A percentile compares a stretch with the other conserved stretches of the same genome.
Evolutionary conservation across 1,140 invertebrate species (phyloP).

Genomic region (Drosophila tani): DNA sequence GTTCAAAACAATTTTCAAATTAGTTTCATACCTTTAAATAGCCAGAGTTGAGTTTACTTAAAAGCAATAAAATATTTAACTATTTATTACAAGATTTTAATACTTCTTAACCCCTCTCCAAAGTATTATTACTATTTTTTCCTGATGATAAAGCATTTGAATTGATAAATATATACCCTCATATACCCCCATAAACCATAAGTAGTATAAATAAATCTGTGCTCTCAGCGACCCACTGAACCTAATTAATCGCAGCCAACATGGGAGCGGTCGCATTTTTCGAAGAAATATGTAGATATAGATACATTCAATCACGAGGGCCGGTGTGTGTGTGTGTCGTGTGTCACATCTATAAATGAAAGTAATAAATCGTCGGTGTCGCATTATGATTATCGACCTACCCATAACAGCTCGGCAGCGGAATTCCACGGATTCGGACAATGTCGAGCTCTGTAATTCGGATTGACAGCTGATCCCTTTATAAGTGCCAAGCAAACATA

Average conservation of each 20-base stretch:
- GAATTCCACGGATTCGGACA: constrained; percentile 46
- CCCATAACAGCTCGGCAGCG: constrained; percentile 40
- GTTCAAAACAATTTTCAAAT: too few species aligned
- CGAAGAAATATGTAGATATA: constrained; percentile 52
- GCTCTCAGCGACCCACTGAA: constrained; percentile 29
- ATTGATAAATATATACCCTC: not conserved
- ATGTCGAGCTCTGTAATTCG: constrained; percentile 30
- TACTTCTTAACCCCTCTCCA: not conserved
- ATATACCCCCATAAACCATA: not conserved
- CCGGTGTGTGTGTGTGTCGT: constrained; percentile 27
- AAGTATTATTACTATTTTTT: not conserved
- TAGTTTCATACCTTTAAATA: not conserved
- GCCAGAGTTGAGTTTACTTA: too few species aligned
- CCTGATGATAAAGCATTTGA: not conserved
- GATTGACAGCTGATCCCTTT: constrained; percentile 52
- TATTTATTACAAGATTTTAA: not conserved
- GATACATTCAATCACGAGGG: constrained; percentile 51
- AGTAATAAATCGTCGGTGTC: constrained; percentile 75
- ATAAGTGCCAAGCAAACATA: constrained; percentile 20
- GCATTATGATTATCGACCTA: constrained; percentile 65
- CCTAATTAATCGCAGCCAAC: constrained; percentile 38
- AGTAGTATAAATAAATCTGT: constrained; percentile 22
- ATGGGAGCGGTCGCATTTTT: constrained; percentile 59
- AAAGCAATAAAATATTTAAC: not conserved
- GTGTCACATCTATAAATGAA: constrained; percentile 65